phyloP scores from a whole-genome alignment of 2,888 invertebrate species.

The Perdita meconis region DNA sequence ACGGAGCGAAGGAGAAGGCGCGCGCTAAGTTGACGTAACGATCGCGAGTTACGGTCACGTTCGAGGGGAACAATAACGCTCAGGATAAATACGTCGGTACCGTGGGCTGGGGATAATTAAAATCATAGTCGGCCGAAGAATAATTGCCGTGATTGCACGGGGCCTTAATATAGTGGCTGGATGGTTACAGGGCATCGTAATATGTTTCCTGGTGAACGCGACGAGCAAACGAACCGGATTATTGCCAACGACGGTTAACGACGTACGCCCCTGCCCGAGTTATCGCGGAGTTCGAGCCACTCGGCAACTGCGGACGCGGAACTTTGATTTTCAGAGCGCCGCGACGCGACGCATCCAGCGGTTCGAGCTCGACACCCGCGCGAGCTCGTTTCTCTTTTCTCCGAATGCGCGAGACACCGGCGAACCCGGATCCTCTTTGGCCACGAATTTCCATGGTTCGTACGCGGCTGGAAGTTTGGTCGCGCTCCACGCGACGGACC shows the following conservation, averaged over 20 bases:
- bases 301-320: not conserved
- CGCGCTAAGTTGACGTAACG: slow-evolving; percentile 54
- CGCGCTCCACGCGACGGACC: not conserved
- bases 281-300: slow-evolving; percentile 12
- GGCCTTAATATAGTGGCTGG: slow-evolving; percentile 42
- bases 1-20: not conserved
- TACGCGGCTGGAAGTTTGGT: not conserved
- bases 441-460: not conserved
- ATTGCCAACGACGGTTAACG: slow-evolving; percentile 32
- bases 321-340: too few relatives aligned
- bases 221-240: slow-evolving; percentile 41
- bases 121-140: slow-evolving; percentile 43
- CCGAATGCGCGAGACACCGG: not conserved
- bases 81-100: slow-evolving; percentile 51
- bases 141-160: slow-evolving; percentile 57
- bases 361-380: too few relatives aligned
- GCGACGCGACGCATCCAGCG: too few relatives aligned
- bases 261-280: slow-evolving; percentile 12
- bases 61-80: slow-evolving; percentile 52
- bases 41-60: slow-evolving; percentile 59
- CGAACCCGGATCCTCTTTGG: not conserved
- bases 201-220: slow-evolving; percentile 37
- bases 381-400: not conserved
- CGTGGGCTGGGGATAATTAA: slow-evolving; percentile 50
- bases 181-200: slow-evolving; percentile 27